Percentiles rank a stretch among this genome's conserved stretches.
Evolutionary conservation across 2,797 vertebrate species (phyloP).

Genomic region (Furcifer pardalis): DNA sequence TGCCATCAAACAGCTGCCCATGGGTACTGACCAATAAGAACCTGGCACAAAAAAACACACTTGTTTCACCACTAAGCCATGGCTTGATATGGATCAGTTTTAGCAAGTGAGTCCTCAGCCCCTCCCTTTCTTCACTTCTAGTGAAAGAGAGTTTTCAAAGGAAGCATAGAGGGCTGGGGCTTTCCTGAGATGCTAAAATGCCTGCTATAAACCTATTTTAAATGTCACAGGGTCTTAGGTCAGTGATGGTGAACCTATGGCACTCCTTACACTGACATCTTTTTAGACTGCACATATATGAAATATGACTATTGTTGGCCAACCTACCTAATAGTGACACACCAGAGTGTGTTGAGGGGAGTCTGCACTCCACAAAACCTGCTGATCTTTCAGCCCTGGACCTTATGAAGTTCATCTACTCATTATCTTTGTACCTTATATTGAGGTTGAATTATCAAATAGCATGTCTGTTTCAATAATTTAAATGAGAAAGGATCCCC

Average conservation of each 20-base stretch:
- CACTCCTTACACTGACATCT: no score
- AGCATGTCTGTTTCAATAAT: neutral
- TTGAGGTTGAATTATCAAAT: neutral
- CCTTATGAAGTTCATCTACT: neutral
- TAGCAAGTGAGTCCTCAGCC: neutral
- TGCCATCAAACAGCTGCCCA: neutral
- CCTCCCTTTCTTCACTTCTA: neutral
- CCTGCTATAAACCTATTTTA: neutral
- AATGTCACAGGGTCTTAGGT: fast-evolving
- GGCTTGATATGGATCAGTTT: fast-evolving
- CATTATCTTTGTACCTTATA: neutral
- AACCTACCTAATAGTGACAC: neutral
- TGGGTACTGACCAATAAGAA: neutral
- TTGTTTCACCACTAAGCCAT: neutral
- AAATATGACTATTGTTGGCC: neutral
- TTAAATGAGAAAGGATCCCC: neutral
- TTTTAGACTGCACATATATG: no score
- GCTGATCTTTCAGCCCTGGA: neutral
- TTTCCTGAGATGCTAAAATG: neutral
- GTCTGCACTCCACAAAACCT: neutral
- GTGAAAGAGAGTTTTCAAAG: fast-evolving
- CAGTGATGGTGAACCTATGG: no score
- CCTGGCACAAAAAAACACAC: neutral
- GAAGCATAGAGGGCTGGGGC: fast-evolving
- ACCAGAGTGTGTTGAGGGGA: neutral